Evolutionary conservation across 2,797 vertebrate species (phyloP), one percentile per base, ranked within the genome.

Genomic region (Premnoplex brunnescens): DNA sequence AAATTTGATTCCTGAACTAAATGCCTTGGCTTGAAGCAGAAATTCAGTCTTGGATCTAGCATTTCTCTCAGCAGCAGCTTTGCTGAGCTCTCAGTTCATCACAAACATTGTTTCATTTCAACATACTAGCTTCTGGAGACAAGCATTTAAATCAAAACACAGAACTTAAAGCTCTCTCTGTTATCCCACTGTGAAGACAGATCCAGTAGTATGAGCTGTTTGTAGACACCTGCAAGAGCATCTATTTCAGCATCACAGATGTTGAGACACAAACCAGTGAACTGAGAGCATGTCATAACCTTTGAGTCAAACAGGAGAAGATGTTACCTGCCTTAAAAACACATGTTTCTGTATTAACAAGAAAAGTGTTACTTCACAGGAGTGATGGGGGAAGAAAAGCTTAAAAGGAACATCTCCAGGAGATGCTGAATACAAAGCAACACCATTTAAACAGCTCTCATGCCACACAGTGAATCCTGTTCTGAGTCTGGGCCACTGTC

Each of bases 241-340:
- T 55, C 82, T 81, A 54, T 75, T 86, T 95, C 80, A 93, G 90
- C 68, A 93, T 85, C 90, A 78, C 77, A 88, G 78, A 81, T 85
- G 84, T 83, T 83, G 59, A 83, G 91, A 92, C 73, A 73, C 62
- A 92, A 92, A 75, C 24, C 75, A 88, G 54, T 73, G 62, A 91
- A 82, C 72, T 69, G 74, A 89, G 82, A 91, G 28, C 21, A 6
- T 91, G 75, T 79, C 52, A 81, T 51, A 90, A 88, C 55, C 93
- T 60, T 83, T 48, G 22, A 72, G 56, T 68, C 75, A 84, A 48
- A 67, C 24, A 34, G 51, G 59, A 92, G 54, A 67, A 94, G 72
- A 85, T 85, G 85, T 84, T 92, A 64, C 23, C 78, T 93, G 23
- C 67, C 37, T 63, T 80, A 77, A 76, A 85, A 86, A 72, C 83